Base-by-base conservation (phyloP, 1,140 invertebrate genomes). In the Leptestheria dahalacensis region DNA sequence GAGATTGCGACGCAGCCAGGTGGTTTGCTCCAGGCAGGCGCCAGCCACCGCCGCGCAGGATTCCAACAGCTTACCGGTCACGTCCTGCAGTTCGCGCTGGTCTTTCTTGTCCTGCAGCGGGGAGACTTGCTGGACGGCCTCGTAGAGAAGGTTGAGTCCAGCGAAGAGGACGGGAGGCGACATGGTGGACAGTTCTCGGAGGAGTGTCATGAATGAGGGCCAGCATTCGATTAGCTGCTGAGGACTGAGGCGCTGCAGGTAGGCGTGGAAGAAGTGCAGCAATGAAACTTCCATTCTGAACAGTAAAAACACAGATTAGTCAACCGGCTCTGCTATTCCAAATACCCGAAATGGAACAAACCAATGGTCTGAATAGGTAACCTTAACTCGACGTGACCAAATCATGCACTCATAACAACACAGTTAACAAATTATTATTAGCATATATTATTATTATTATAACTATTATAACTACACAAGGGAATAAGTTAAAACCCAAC, bases 21-120 rank as follows among this genome's bases (percentile, higher is more conserved):
- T 92, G 1, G 90, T 91, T 68, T 91, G 87, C 68, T 92, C 89
- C 55, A 95, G 73, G 66, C 88, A 88, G 10, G 88, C 86, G 25
- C 88, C 89, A 23, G 88, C 90, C 59, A 94, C 86, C 71, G 81
- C 80, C n/a, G 84, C 85, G 52, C 88, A 82, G 0, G 84, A 83
- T 69, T 94, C 91, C 20, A 92, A 62, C 70, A 81, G 79, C 71
- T 81, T 82, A 0, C 81, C 77, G 4, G 82, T 82, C 1, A 83
- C 80, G 66, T 87, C 85, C 74, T 91, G 88, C 23, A 93, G 70
- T 68, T 91, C 84, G 65, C 84, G 80, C 51, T 84, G 79, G 66
- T 91, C 87, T 69, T 91, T 91, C 66, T 88, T 82, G 64, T 91
- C 86, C 61, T 82, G 78, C 66, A 87, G 75, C 3, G 47, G 18